Base-by-base conservation (phyloP, 2,113 vertebrate genomes). In the Ageneiosus marmoratus region DNA sequence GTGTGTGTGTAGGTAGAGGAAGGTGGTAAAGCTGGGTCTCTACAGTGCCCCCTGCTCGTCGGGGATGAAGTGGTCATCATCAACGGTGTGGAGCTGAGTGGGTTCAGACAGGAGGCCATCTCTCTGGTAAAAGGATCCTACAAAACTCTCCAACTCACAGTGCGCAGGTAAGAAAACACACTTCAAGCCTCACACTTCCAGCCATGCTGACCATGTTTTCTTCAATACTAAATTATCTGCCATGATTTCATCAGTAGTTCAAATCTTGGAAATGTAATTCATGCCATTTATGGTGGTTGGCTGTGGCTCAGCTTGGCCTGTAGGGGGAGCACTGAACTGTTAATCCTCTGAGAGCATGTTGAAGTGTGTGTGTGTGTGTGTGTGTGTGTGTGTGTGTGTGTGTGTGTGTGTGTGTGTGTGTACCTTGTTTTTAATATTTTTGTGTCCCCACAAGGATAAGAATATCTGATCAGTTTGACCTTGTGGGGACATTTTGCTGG, bases 71-170 rank as follows among this genome's bases (percentile, higher is more conserved):
- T 98, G 6, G 86, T 97, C 78, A 89, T 93, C 91, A 98, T 98
- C 89, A 98, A 99, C 0, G 95, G 96, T 12, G 94, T 97, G 77
- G 93, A 94, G 56, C 91, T 97, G 89, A 97, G 92, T 79, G 97
- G 96, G 77, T 97, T 94, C 87, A 92, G 97, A 74, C 94, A 94
- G 86, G 96, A 98, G 87, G 97, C 97, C 79, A 92, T 98, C 32
- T 95, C 96, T 55, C 91, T 99, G 73, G 96, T 98, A 63, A 99
- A 99, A 91, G 96, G 96, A 24, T 97, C 96, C 4, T 95, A 96
- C 90, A 96, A 95, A 92, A 96, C 94, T 1, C 93, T 99, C 86
- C 91, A 93, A 88, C 94, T 98, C 70, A 93, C 95, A 0, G 91
- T 98, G 63, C 95, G 95, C 92, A 97, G 97, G 97, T 98, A 95